Evolutionary conservation across 1,140 invertebrate genomes (phyloP), one percentile per base, ranked within the genome.

Genomic region (Sarcophaga peregrina): DNA sequence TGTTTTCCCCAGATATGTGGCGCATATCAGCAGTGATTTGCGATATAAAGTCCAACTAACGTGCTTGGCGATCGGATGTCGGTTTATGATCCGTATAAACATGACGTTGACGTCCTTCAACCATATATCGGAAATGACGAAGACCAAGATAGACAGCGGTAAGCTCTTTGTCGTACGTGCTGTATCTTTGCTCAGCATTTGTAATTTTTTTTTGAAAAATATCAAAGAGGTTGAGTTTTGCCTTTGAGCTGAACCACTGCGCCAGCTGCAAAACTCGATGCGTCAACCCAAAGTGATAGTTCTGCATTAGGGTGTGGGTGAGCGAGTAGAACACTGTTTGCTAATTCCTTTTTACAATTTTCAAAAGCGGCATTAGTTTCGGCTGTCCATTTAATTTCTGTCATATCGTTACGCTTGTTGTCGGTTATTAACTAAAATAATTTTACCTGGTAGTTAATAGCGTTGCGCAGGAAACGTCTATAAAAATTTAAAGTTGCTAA

Each of bases 401-500:
- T 82, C 78, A 78, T 85, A 74, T 88, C 85, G 6, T 87, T 88
- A 68, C 87, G 87, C 45, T 68, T 83, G 13, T 85, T 88, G 3
- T 82, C 82, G 74, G 82, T 85, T 3, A 85, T 76, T 13, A 85
- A 83, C 8, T 82, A 45, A 54, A 83, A 84, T 9, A 90, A 83
- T 10, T 81, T 73, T 45, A 50, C 75, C 78, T 88, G 87, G 8
- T 54, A 17, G 13, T 86, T 48, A 15, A 87, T 85, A 8, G 87
- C 86, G 15, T 87, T 82, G 0, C 85, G 86, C 0, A 90, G 80
- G 74, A 85, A 90, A 9, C 84, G 74, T 13, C 86, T 76, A 82
- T 91, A 91, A 84, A 89, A 91, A 75, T 91, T 91, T 0, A 91
- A 47, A 85, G 91, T 89, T 0, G 89, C 91, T 9, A 92, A 74